A percentile compares a stretch with the other conserved stretches of the same genome.
These are phyloP conservation scores for Athene cunicularia DNA, from an alignment of 2,113 vertebrate species.

Conservation along the genomic window DNA sequence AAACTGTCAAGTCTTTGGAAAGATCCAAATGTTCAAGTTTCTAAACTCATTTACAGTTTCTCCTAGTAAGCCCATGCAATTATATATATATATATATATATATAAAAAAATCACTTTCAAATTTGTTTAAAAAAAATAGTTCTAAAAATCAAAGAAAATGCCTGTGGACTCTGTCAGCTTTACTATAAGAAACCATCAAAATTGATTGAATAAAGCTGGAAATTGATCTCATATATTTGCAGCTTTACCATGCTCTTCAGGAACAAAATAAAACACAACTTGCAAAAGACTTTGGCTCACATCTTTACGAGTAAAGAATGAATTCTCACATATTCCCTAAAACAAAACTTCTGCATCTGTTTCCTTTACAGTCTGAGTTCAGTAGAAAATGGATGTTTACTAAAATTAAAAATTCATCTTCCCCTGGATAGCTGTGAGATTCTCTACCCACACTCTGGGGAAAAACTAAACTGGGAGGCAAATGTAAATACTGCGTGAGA, in stretches of 20 bases:
- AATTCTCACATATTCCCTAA: neutral
- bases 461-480: neutral
- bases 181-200: neutral
- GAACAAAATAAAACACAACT: neutral
- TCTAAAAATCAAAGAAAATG: conserved; percentile 4
- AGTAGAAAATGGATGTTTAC: neutral
- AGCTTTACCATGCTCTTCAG: neutral
- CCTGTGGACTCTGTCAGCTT: neutral
- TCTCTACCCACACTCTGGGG: neutral
- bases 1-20: conserved; percentile 65
- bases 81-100: neutral
- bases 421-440: neutral
- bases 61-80: neutral
- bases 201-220: neutral
- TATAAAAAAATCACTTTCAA: neutral
- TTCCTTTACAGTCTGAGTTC: neutral
- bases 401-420: neutral
- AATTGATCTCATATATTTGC: neutral
- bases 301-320: neutral
- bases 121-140: neutral
- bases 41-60: neutral
- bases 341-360: neutral
- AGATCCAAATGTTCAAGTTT: conserved; percentile 5
- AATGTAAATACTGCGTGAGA: neutral
- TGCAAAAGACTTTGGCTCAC: neutral